Conservation (phyloP, 2,797 vertebrate genomes). For the Nyctibius grandis region DNA sequence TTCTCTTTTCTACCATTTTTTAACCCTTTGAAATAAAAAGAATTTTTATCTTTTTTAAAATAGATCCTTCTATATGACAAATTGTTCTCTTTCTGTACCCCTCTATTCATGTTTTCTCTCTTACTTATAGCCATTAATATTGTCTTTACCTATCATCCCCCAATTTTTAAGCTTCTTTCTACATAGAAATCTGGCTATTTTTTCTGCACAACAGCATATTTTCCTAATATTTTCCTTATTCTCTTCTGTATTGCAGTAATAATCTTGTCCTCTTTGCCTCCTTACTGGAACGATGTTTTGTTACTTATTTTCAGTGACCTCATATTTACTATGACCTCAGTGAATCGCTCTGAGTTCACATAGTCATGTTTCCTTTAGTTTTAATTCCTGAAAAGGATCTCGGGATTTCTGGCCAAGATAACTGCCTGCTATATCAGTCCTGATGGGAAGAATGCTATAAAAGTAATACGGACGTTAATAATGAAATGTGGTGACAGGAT, state of each 20-base stretch:
- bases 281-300: neutral
- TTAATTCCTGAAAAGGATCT: neutral
- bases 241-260: neutral
- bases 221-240: neutral
- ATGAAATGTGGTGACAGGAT: neutral
- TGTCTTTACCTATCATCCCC: neutral
- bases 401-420: neutral
- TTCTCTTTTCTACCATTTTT: neutral
- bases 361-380: neutral
- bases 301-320: neutral
- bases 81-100: neutral
- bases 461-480: neutral
- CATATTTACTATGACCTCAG: neutral
- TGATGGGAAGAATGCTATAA: neutral
- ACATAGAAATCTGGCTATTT: neutral
- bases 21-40: neutral
- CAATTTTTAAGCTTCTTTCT: neutral
- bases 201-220: neutral
- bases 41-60: neutral
- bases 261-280: neutral
- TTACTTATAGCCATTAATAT: neutral
- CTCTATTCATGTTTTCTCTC: neutral
- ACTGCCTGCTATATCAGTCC: neutral
- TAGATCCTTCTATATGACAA: neutral
- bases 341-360: neutral